Base-by-base conservation (phyloP, 2,797 vertebrate species). In the Zenarchopterus dispar region DNA sequence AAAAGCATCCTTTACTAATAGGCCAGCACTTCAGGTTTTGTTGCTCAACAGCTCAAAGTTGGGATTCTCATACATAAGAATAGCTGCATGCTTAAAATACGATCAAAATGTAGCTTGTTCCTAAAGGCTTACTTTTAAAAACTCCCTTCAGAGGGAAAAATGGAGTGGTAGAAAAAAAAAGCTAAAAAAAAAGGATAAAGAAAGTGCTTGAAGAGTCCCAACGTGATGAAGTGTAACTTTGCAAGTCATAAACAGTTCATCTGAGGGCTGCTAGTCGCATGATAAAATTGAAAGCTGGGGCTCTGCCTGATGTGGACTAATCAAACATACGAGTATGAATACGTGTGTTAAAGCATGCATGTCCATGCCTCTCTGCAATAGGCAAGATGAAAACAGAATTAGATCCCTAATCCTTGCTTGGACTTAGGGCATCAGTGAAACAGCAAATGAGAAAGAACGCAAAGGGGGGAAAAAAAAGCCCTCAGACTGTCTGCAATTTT, bases 371-470 rank as follows among this genome's bases (percentile, higher is more conserved):
- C 75, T 73, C 64, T 74, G 80, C 66, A 53, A 78, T 67, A 78
- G 84, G 60, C 48, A 23, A 60, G 75, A 88, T 86, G 74, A 89
- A 85, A 88, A 83, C 56, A 70, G 78, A 85, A 90, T 90, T 81
- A 89, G 51, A 72, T 24, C 36, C 76, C 59, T 88, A 85, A 90
- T 88, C 80, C 79, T 76, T 21, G 69, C n/a, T n/a, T 70, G 80
- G 86, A 88, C 61, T 85, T 79, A 70, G 80, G 79, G 79, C 69
- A 33, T 71, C 49, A 26, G 62, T n/a, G 26, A 72, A 18, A 54
- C 46, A 82, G 78, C 68, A 83, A 82, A 89, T 84, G 63, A 79
- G 56, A 80, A 50, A 47, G 59, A 61, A 71, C 0, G 67, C 69
- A 57, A 17, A 3, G 33, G 6, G 28, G 56, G 11, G 5, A 28